Evolutionary conservation across 30 jellyfish, hydroid and myxozoan species (phyloP), one percentile per base, ranked within the genome.

Genomic region (Mastigias papua): DNA sequence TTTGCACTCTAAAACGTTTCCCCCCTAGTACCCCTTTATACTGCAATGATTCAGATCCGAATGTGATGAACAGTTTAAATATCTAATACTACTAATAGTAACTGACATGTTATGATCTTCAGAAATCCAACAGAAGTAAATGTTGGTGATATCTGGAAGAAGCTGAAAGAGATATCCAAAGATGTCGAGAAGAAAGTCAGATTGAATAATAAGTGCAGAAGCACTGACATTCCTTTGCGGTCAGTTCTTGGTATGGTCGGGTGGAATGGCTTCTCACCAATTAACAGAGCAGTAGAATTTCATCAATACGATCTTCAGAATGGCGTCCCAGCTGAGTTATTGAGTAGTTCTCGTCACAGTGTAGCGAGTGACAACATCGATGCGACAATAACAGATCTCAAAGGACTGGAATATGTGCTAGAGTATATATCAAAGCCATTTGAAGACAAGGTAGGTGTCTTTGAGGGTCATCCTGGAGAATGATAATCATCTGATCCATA

Each of bases 301-400:
- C 90, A 29, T 51, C 58, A 11, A 13, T 76, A 63, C 66, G 97
- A 94, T 49, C 85, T 88, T 64, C 89, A 89, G 54, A 89, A 83
- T 27, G 97, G 97, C 2, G 84, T 85, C 29, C 57, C 88, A 1
- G 94, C 98, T 20, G 87, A 78, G 11, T 88, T 42, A 4, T 62
- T 80, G 23, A 68, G 86, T 25, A 71, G 78, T 19, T 28, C 22
- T 0, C 68, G 32, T 4, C 50, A 50, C 62, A 86, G 90, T 13
- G 34, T 33, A 26, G 68, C 97, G 0, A 97, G 95, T 20, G 92
- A 68, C n/a, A 90, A 95, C n/a, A 61, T 50, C 19, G 97, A 90
- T 48, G 94, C 68, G 15, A 48, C 86, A 17, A 95, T 82, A 20
- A 91, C 89, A 15, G 97, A 91, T 76, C 66, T 16, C 20, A 66